Conservation (phyloP, 1,140 invertebrate species). For the Acromyrmex heyeri region DNA sequence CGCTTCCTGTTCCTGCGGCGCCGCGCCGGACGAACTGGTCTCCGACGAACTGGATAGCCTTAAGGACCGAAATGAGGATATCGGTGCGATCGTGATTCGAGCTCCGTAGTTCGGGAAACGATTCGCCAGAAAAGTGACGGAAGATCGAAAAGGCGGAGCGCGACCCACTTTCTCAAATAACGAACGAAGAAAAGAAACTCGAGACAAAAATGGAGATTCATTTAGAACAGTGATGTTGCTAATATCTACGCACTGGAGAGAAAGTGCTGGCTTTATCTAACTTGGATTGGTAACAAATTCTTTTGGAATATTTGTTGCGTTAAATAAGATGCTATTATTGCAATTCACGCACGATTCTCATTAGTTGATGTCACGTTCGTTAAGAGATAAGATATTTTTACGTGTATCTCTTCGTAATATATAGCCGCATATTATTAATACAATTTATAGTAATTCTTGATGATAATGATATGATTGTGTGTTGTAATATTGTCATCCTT, state of each 20-base stretch:
- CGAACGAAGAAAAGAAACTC: constrained; percentile 23
- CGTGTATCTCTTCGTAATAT: neutral
- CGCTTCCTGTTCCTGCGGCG: constrained; percentile 9
- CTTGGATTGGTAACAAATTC: neutral
- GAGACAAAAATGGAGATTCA: constrained; percentile 8
- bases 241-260: neutral
- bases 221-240: constrained; percentile 28
- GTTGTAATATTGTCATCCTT: neutral
- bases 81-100: constrained; percentile 39
- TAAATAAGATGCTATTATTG: neutral
- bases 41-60: constrained; percentile 47
- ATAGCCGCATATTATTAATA: no score
- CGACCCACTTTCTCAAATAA: constrained; percentile 29
- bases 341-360: neutral
- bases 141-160: constrained; percentile 21
- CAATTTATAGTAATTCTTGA: constrained; percentile 10
- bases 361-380: neutral
- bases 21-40: constrained; percentile 11
- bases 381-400: neutral
- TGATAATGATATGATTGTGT: neutral
- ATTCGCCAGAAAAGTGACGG: constrained; percentile 30
- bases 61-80: constrained; percentile 67
- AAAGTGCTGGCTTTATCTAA: constrained; percentile 27
- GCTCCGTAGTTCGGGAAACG: constrained; percentile 13
- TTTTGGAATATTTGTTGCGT: neutral